These are phyloP conservation scores for Heliconius hortense DNA, from an alignment of 2,888 invertebrate species.

Conservation along the genomic window DNA sequence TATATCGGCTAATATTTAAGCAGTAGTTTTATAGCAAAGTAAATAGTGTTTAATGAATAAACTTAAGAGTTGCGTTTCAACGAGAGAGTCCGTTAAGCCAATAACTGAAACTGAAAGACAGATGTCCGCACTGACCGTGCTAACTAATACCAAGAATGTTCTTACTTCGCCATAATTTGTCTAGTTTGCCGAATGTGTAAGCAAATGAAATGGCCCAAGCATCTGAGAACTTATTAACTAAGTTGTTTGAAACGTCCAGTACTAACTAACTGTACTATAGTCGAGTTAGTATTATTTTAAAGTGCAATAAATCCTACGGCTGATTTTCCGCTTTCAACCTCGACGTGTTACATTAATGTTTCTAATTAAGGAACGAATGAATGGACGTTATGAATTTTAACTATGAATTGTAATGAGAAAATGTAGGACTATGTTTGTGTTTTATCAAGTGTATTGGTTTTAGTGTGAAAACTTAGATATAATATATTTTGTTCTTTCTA, in stretches of 20 bases:
- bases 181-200: slow-evolving; percentile 61
- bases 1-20: neutral
- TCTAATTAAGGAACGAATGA: slow-evolving; percentile 21
- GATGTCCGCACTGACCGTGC: slow-evolving; percentile 54
- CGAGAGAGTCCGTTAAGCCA: slow-evolving; percentile 44
- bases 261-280: slow-evolving; percentile 41
- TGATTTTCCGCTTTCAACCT: slow-evolving; percentile 42
- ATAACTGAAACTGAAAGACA: slow-evolving; percentile 55
- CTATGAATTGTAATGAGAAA: slow-evolving; percentile 2
- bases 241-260: slow-evolving; percentile 51
- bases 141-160: slow-evolving; percentile 65
- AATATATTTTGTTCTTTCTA: neutral
- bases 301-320: slow-evolving; percentile 51
- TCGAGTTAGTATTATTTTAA: slow-evolving; percentile 50
- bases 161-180: slow-evolving; percentile 63
- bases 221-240: slow-evolving; percentile 61
- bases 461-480: neutral
- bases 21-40: neutral
- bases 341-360: slow-evolving; percentile 25
- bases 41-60: slow-evolving; percentile 15
- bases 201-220: slow-evolving; percentile 62
- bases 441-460: slow-evolving; percentile 3
- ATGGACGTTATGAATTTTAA: slow-evolving; percentile 12
- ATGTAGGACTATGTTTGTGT: slow-evolving; percentile 8
- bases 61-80: slow-evolving; percentile 13